Evolutionary conservation across 1,140 invertebrate genomes (phyloP), one percentile per base, ranked within the genome.

Genomic region (Gryllus bimaculatus): DNA sequence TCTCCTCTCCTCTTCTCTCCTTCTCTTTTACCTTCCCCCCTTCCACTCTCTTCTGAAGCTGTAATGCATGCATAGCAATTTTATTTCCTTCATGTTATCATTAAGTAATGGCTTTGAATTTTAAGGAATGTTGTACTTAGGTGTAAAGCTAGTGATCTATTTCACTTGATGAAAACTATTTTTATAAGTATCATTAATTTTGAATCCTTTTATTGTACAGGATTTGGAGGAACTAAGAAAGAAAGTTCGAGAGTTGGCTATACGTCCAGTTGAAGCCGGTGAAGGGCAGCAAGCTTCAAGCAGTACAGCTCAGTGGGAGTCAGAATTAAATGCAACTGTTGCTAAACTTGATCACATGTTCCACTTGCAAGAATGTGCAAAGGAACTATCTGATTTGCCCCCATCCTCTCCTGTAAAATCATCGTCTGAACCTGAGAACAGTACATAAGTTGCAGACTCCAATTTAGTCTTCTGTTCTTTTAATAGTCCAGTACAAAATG

Each of bases 281-380:
- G 90, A 90, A 82, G 88, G 90, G 0, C 87, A 87, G 82, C 54
- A 66, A 7, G 54, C 54, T 7, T 66, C 54, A 66, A 89, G 89
- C 39, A 85, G 86, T 12, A 83, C 84, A 79, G 88, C 89, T 81
- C 86, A 88, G 15, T 91, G 90, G 90, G 90, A 90, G 76, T 85
- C 87, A 66, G 90, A 91, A 81, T 84, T 91, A 73, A 91, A 89
- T 81, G 88, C 88, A 73, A 90, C 90, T 0, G 90, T 91, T 7
- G 89, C 91, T 77, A 91, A 90, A 81, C 83, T 91, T n/a, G 90
- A 91, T 83, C 89, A 90, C 79, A 84, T 91, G 78, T 86, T 91
- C 81, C 86, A 91, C 87, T 87, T 90, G 85, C 87, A 89, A 78
- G 88, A 90, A 77, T 90, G 87, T 77, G 90, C 87, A 75, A 86